Evolutionary conservation across 2,797 vertebrate genomes (phyloP), one percentile per base, ranked within the genome.

Genomic region (Tangara arthus): DNA sequence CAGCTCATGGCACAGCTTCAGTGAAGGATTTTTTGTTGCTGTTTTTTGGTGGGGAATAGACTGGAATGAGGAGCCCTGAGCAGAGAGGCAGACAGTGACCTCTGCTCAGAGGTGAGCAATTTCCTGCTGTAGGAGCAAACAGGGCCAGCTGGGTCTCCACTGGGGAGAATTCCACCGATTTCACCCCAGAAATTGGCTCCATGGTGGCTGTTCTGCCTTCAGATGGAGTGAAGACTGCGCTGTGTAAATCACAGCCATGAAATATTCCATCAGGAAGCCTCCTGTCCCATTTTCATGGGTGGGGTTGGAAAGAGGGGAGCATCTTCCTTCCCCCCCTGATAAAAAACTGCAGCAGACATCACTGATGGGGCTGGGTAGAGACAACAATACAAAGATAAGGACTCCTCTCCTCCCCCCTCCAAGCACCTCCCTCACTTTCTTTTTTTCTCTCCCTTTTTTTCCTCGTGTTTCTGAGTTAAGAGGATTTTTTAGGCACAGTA

Each of bases 401-500:
- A 91, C 65, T 53, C 37, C 95, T 87, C 79, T 87, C 50, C 56
- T 64, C 32, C 39, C 55, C 57, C 13, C 57, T 30, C 70, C 41
- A 68, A 63, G 71, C 70, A 75, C 76, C 88, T 93, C 76, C 87
- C 57, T 75, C 70, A 32, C 28, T 87, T 94, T 82, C 80, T 87
- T 92, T 94, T 94, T 86, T 85, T 78, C 72, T 92, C 65, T 88
- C 72, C 66, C 46, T 49, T 72, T 92, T 97, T 96, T 97, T 94
- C 95, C 96, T 97, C 32, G 5, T 95, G 82, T 95, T 97, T 97
- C 94, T 76, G 93, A 98, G 97, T 97, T 98, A 98, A 98, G 97
- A 96, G 96, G 97, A 97, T 98, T 98, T 97, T 97, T 97, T 94
- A 96, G 95, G 90, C 94, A 96, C 96, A 96, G 97, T 97, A 97